Base-by-base conservation (phyloP, 2,888 invertebrate species). In the Ectemnius cavifrons region DNA sequence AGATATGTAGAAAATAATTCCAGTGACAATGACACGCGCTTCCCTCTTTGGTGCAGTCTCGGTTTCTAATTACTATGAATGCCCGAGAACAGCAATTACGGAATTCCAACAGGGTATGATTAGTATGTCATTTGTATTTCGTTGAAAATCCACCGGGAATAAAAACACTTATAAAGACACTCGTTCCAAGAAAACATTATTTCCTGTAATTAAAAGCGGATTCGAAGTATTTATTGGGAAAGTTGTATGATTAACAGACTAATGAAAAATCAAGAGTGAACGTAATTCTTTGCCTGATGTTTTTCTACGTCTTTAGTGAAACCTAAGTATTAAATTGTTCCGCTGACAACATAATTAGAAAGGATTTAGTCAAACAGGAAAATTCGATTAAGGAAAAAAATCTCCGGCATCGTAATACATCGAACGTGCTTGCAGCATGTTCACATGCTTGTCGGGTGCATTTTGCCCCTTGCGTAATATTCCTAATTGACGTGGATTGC, bases 401-500 rank as follows among this genome's bases (percentile, higher is more conserved):
- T 75, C 28, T 71, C 59, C n/a, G 67, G 64, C 58, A 20, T 74
- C 66, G n/a, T 23, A n/a, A 37, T 61, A 16, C 61, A 61, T 18
- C 13, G 11, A 46, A 16, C 20, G 14, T 23, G n/a, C 23, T 23
- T 23, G 2, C 23, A 23, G 2, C 23, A 23, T 60, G n/a, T 27
- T 28, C 16, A 71, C 65, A 63, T 49, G 65, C 73, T 80, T 76
- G 71, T 72, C 71, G 68, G 5, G 20, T 18, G 37, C 70, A 71
- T 65, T 59, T 67, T 46, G 58, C n/a, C 62, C 58, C 68, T 81
- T 81, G 71, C 74, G 72, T 73, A 79, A 81, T 71, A 14, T 61
- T 18, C 63, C 75, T 79, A 81, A 81, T 78, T 72, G 66, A 61
- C 62, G 58, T 14, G 47, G 8, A 67, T 81, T 81, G 68, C 81